Base-by-base conservation (phyloP, 2,797 vertebrate species). In the Alca torda region DNA sequence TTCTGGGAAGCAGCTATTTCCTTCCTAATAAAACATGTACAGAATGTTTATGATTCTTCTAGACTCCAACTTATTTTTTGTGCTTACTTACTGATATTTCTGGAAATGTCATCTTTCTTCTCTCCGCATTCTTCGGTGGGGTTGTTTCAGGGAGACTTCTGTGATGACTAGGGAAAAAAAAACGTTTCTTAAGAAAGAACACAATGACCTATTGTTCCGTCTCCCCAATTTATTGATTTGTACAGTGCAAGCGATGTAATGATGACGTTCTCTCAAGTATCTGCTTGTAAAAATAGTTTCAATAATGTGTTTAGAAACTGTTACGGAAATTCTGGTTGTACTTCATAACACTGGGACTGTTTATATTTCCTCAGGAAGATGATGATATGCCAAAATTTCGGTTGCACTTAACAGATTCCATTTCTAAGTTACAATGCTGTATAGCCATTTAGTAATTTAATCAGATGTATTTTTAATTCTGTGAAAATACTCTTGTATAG, bases 71-170 rank as follows among this genome's bases (percentile, higher is more conserved):
- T 84, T 90, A 30, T 57, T 85, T 80, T 92, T 75, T 87, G 45
- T 86, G 84, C 97, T 98, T 97, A 98, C 98, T 97, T 98, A 95
- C 97, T 98, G 85, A 96, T 90, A 94, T 98, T 97, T 88, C 96
- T 97, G 43, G 95, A 95, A 64, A 93, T 91, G 39, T 91, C 86
- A 63, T 97, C 96, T 72, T 77, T 94, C 21, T 97, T 97, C 39
- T 91, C 57, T 80, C 95, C 68, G n/a, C 96, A 31, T 23, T 80
- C 84, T 37, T 98, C 98, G 9, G 90, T 89, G 78, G 98, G 81
- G 59, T 98, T 96, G 61, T 98, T 97, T 96, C 98, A 95, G 48
- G 60, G 33, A 16, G 98, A 98, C 81, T 99, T 98, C 87, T 98
- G 95, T 72, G 98, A 97, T 43, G 97, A 97, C 98, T 99, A 95